phyloP scores from a whole-genome alignment of 1,140 invertebrate genomes.

The Drosophila mauritiana region DNA sequence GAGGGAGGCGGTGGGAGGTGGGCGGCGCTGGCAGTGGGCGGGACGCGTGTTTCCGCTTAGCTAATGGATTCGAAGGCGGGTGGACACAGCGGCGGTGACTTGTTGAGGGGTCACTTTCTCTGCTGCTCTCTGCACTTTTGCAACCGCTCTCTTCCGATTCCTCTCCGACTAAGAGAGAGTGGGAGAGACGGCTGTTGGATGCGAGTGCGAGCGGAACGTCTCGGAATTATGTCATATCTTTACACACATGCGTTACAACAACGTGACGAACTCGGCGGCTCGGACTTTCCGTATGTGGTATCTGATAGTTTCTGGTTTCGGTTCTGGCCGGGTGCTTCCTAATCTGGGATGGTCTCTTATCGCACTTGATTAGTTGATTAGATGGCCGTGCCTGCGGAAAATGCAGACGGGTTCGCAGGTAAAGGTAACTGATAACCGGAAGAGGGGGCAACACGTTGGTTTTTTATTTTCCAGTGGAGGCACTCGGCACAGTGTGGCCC shows the following conservation, averaged over 20 bases:
- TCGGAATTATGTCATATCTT: constrained; percentile 82
- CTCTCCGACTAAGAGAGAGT: constrained; percentile 18
- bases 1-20: constrained; percentile 19
- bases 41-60: constrained; percentile 46
- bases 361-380: constrained; percentile 60
- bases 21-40: constrained; percentile 18
- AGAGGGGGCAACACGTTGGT: constrained; percentile 21
- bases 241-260: constrained; percentile 52
- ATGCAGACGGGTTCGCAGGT: constrained; percentile 4
- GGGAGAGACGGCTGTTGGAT: constrained; percentile 36
- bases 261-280: constrained; percentile 35
- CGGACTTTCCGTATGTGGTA: neutral
- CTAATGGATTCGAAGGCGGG: constrained; percentile 55
- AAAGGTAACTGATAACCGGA: constrained; percentile 58
- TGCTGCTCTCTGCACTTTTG: constrained; percentile 18
- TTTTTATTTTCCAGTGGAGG: constrained; percentile 6
- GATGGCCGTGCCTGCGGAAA: constrained; percentile 31
- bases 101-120: constrained; percentile 57
- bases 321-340: constrained; percentile 8
- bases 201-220: constrained; percentile 62
- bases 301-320: constrained; percentile 9
- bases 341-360: constrained; percentile 45
- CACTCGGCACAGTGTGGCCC: constrained; percentile 10
- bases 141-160: constrained; percentile 13
- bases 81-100: constrained; percentile 47